phyloP scores from a whole-genome alignment of 2,888 invertebrate genomes.

The Idaea dimidiata region DNA sequence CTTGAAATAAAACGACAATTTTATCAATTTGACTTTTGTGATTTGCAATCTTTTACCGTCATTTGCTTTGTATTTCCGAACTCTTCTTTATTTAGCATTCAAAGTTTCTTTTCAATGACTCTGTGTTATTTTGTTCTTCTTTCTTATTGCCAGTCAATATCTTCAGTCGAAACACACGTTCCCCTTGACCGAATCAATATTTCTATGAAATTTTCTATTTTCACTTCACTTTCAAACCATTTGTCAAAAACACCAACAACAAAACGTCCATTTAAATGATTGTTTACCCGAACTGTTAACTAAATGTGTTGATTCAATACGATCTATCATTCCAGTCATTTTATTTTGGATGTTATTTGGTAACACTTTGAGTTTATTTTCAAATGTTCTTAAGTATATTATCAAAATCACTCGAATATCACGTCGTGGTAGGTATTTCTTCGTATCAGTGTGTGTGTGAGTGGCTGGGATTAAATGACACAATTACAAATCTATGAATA shows the following conservation, averaged over 20 bases:
- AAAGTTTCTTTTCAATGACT: not conserved
- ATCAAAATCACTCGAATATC: not conserved
- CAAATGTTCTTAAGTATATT: not conserved
- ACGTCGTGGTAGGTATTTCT: not conserved
- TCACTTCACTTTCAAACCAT: constrained; percentile 15
- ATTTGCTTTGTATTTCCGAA: no score
- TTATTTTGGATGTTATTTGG: constrained; percentile 19
- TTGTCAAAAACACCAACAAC: constrained; percentile 51
- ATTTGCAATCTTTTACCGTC: not conserved
- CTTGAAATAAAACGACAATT: not conserved
- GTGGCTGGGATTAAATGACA: not conserved
- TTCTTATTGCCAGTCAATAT: not conserved
- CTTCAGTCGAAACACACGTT: not conserved
- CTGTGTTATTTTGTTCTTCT: not conserved
- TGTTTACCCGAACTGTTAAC: constrained; percentile 39
- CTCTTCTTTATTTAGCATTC: no score
- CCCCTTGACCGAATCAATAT: not conserved
- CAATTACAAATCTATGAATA: not conserved
- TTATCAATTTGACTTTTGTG: not conserved
- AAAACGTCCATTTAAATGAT: constrained; percentile 50
- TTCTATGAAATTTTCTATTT: constrained; percentile 1
- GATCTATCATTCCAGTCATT: constrained; percentile 40
- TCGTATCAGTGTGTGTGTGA: not conserved
- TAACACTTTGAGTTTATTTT: constrained; percentile 7
- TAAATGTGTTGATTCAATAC: constrained; percentile 33